These are phyloP conservation scores for Galaxea fascicularis DNA, from an alignment of 92 coral and sea anemone species.

Conservation along the genomic window DNA sequence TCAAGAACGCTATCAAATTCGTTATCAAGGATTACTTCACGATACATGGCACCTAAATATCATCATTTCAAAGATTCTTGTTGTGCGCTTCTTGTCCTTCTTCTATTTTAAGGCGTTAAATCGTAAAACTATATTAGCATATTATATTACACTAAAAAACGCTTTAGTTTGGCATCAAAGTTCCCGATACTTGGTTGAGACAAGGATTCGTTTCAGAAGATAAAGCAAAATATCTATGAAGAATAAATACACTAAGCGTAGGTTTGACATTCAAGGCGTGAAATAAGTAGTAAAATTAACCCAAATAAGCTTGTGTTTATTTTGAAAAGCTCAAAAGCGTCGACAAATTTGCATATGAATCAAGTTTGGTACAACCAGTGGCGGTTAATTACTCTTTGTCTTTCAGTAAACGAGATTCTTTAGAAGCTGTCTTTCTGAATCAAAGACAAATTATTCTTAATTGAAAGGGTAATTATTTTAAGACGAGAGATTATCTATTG, in stretches of 20 bases:
- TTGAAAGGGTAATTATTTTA: constrained; percentile 51
- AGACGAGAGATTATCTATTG: constrained; percentile 26
- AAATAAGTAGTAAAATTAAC: background rate
- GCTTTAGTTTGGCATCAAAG: too few species aligned
- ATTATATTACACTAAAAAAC: too few species aligned
- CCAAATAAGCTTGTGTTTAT: constrained; percentile 28
- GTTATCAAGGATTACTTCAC: background rate
- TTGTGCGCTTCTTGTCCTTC: background rate
- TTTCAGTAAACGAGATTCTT: constrained; percentile 18
- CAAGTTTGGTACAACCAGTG: background rate
- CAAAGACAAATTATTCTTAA: constrained; percentile 32
- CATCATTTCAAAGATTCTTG: background rate
- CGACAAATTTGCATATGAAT: constrained; percentile 37
- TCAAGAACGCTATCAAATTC: background rate
- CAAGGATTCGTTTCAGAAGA: background rate
- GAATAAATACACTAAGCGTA: constrained; percentile 21
- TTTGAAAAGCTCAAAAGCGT: background rate
- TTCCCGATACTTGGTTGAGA: constrained; percentile 4
- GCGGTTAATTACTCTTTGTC: constrained; percentile 43
- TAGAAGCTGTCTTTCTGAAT: constrained; percentile 28
- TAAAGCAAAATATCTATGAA: background rate
- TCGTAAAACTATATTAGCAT: too few species aligned
- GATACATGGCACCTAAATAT: background rate
- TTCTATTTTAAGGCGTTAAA: background rate
- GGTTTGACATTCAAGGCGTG: constrained; percentile 38